Percentiles rank a stretch among this genome's conserved stretches.
Evolutionary conservation across 2,113 vertebrate species (phyloP).

Genomic region (Mionectes macconnelli): DNA sequence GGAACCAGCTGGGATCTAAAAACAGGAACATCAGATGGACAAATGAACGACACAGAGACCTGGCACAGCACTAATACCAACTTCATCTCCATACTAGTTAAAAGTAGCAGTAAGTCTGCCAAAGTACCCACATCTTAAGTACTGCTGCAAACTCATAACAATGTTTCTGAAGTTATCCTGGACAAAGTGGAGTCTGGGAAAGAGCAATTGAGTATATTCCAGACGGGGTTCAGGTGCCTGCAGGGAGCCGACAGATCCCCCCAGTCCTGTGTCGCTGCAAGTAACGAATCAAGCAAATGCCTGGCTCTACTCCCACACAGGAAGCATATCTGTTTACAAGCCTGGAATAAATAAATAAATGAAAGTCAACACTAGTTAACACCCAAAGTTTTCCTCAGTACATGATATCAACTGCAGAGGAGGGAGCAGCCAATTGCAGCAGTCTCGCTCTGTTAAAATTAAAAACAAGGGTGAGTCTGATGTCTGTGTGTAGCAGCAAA

Average conservation of each 20-base stretch:
- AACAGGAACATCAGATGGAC: neutral
- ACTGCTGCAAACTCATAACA: neutral
- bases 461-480: neutral
- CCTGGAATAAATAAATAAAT: constrained; percentile 50
- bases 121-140: neutral
- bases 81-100: neutral
- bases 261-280: constrained; percentile 25
- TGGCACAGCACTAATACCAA: neutral
- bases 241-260: constrained; percentile 36
- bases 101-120: neutral
- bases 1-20: neutral
- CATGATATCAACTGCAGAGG: neutral
- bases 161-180: neutral
- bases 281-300: constrained; percentile 58
- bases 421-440: neutral
- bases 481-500: neutral
- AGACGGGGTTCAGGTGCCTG: constrained; percentile 34
- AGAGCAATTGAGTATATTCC: constrained; percentile 59
- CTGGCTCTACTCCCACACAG: constrained; percentile 49
- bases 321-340: constrained; percentile 72
- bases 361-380: constrained; percentile 39
- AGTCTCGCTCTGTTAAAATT: neutral
- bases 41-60: neutral
- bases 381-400: constrained; percentile 29
- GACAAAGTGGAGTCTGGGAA: neutral